Conservation (phyloP, 1,140 invertebrate species). For the Pseudomyrmex pallidus region DNA sequence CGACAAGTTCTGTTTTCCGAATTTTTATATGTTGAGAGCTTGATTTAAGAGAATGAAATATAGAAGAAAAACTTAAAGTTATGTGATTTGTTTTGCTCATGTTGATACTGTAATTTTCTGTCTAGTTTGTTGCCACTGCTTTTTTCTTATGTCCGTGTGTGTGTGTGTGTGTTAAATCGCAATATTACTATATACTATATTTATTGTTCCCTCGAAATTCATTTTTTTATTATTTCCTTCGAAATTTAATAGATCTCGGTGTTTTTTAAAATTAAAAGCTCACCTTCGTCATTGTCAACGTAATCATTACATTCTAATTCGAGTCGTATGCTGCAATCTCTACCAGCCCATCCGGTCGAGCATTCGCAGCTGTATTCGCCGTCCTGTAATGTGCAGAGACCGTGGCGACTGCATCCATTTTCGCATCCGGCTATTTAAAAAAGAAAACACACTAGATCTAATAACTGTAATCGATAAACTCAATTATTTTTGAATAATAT, state of each 20-base stretch:
- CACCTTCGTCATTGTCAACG: conserved; percentile 98
- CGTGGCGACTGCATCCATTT: conserved; percentile 95
- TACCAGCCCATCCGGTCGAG: conserved; percentile 95
- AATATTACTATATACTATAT: no score
- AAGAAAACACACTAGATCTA: conserved; percentile 51
- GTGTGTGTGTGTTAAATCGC: no score
- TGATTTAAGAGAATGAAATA: not conserved
- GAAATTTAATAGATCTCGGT: no score
- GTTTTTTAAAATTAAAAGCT: conserved; percentile 40
- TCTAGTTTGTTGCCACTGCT: no score
- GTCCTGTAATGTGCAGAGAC: conserved; percentile 93
- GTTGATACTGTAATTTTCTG: not conserved
- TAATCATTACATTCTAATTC: conserved; percentile 97
- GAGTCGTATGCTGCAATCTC: conserved; percentile 94
- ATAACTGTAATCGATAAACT: not conserved
- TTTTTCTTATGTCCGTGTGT: no score
- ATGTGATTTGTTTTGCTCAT: not conserved
- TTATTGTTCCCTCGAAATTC: no score
- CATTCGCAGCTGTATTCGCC: conserved; percentile 97
- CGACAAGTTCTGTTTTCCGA: not conserved
- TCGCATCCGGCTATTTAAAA: conserved; percentile 94
- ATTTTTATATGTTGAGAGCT: not conserved
- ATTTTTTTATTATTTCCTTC: no score
- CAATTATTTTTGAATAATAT: conserved; percentile 27
- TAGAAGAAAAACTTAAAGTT: not conserved